Percentiles rank a stretch among this genome's conserved stretches.
These are phyloP conservation scores for Drosophila demipolita DNA, from an alignment of 2,888 invertebrate species.

Conservation along the genomic window DNA sequence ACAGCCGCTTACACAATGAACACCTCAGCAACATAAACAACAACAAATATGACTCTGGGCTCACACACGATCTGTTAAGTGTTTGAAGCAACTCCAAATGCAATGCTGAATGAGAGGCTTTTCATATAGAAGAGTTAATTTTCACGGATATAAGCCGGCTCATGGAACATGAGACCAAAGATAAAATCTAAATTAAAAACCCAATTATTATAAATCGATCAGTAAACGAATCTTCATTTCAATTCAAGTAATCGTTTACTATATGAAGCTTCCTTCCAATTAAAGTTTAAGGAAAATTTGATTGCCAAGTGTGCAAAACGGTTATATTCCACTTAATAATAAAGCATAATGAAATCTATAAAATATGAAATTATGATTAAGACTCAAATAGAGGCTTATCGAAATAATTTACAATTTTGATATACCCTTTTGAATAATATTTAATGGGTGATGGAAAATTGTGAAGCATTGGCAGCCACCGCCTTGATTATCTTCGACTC, in stretches of 20 bases:
- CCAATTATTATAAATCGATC: neutral
- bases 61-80: conserved; percentile 58
- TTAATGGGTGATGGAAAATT: neutral
- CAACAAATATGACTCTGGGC: conserved; percentile 24
- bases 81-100: conserved; percentile 43
- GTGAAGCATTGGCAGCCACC: neutral
- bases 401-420: neutral
- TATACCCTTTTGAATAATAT: neutral
- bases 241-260: neutral
- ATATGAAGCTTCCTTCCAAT: neutral
- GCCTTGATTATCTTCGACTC: conserved; percentile 33
- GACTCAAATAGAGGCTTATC: neutral
- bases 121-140: neutral
- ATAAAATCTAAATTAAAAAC: neutral
- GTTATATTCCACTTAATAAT: neutral
- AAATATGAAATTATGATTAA: neutral
- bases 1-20: conserved; percentile 66
- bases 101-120: conserved; percentile 4
- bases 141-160: neutral
- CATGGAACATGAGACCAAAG: neutral
- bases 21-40: conserved; percentile 24
- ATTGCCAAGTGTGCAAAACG: neutral
- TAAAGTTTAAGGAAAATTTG: neutral
- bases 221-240: neutral
- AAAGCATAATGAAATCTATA: no score